Evolutionary conservation across 2,888 invertebrate genomes (phyloP).

Genomic region (Chymomyza caudatula): DNA sequence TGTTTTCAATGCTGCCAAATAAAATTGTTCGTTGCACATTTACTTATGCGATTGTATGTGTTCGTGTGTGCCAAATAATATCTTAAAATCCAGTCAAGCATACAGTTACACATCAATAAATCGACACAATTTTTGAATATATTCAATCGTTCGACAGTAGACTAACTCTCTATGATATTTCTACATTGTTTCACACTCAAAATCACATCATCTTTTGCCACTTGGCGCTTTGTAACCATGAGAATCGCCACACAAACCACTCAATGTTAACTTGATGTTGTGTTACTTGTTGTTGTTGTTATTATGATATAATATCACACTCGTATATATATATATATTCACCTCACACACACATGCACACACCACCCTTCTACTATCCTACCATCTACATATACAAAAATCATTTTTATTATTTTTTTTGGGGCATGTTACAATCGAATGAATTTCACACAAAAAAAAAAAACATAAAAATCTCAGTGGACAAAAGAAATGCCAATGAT

Average conservation of each 20-base stretch:
- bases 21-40: neutral
- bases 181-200: neutral
- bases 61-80: neutral
- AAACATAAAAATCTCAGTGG: conserved; percentile 40
- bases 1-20: neutral
- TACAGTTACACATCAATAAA: neutral
- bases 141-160: neutral
- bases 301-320: too few relatives aligned
- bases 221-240: neutral
- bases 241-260: neutral
- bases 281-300: conserved; percentile 3
- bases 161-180: neutral
- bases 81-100: conserved; percentile 6
- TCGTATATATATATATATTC: neutral
- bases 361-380: neutral
- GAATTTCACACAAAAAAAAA: neutral
- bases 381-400: neutral
- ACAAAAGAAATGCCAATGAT: conserved; percentile 76
- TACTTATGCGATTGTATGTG: neutral
- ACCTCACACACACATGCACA: neutral
- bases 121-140: neutral
- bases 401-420: neutral
- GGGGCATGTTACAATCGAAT: neutral
- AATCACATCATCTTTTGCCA: neutral
- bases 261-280: neutral